phyloP scores from a whole-genome alignment of 1,140 invertebrate species.

The Phocides pigmalion region DNA sequence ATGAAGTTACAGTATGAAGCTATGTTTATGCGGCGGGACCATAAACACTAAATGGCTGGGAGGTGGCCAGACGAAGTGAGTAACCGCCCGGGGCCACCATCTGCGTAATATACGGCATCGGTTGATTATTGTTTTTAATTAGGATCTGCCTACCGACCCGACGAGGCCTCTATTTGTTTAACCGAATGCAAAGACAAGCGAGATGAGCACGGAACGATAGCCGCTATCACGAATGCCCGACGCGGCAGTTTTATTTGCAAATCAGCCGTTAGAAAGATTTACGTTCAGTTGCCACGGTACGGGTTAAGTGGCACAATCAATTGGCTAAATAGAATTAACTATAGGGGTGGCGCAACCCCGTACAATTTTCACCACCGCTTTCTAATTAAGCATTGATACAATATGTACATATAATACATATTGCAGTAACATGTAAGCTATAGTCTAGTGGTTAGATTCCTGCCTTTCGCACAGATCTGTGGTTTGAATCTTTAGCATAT shows the following conservation, averaged over 20 bases:
- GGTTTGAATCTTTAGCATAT: no score
- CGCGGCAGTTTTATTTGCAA: slow-evolving; percentile 61
- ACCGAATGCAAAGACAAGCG: slow-evolving; percentile 61
- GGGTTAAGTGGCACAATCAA: slow-evolving; percentile 65
- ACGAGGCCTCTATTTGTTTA: slow-evolving; percentile 73
- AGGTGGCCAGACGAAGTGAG: slow-evolving; percentile 54
- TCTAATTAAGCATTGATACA: slow-evolving; percentile 23
- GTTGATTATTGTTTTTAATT: slow-evolving; percentile 77
- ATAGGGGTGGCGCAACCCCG: slow-evolving; percentile 41
- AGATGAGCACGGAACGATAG: slow-evolving; percentile 65
- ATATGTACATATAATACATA: slow-evolving; percentile 2
- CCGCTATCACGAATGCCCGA: slow-evolving; percentile 56
- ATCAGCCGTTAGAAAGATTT: slow-evolving; percentile 67
- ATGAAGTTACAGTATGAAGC: no score
- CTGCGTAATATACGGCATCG: slow-evolving; percentile 67
- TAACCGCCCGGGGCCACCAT: slow-evolving; percentile 61
- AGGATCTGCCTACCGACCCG: slow-evolving; percentile 70
- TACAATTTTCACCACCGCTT: slow-evolving; percentile 43
- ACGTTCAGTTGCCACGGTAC: slow-evolving; percentile 50
- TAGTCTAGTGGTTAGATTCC: no score
- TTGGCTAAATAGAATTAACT: slow-evolving; percentile 62
- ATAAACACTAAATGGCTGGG: slow-evolving; percentile 58
- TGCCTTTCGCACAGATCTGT: no score
- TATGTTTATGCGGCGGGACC: slow-evolving; percentile 32
- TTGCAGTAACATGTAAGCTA: no score